These are phyloP conservation scores for Piprites chloris DNA, from an alignment of 2,113 vertebrate genomes.

Conservation along the genomic window DNA sequence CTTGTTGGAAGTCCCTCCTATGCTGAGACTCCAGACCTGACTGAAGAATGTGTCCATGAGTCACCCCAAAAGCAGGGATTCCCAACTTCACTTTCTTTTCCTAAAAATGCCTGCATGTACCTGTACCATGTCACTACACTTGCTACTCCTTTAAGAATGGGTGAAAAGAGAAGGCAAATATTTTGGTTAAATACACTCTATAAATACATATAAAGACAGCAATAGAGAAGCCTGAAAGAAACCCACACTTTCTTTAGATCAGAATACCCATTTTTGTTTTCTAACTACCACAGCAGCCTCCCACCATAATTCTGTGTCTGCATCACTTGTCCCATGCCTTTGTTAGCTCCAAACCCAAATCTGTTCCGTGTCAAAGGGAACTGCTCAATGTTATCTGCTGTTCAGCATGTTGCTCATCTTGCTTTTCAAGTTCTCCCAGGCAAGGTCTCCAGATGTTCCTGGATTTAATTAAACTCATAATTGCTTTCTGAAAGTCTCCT, in stretches of 20 bases:
- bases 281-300: background rate
- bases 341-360: background rate
- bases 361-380: background rate
- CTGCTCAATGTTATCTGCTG: background rate
- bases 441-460: conserved; percentile 30
- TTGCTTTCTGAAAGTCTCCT: conserved; percentile 3
- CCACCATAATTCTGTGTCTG: background rate
- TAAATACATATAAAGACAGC: background rate
- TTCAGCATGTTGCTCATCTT: background rate
- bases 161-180: background rate
- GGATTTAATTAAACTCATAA: conserved; percentile 28
- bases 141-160: background rate
- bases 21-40: background rate
- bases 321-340: background rate
- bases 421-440: conserved; percentile 32
- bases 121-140: background rate
- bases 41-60: background rate
- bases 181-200: background rate
- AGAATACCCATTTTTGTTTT: background rate
- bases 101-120: background rate
- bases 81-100: background rate
- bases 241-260: background rate
- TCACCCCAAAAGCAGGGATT: background rate
- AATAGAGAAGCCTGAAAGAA: background rate
- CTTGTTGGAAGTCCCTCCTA: background rate